These are phyloP conservation scores for Porites australiensis DNA, from an alignment of 64 coral and sea anemone genomes.

Conservation along the genomic window DNA sequence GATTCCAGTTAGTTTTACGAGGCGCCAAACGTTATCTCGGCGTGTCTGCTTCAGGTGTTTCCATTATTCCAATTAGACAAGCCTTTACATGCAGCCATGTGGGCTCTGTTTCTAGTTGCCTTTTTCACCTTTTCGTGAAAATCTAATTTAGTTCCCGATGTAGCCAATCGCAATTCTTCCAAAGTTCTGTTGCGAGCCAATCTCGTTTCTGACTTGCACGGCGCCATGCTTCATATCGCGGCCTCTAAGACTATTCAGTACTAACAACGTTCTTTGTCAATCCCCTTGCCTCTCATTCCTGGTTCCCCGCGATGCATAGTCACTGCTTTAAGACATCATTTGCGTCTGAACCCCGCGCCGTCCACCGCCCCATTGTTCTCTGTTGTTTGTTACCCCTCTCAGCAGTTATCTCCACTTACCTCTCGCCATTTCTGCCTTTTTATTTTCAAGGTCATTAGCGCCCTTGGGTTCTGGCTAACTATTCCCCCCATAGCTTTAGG, in stretches of 20 bases:
- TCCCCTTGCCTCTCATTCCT: slow-evolving; percentile 8
- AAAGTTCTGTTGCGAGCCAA: neutral
- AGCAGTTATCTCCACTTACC: slow-evolving; percentile 3
- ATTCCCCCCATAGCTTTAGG: slow-evolving; percentile 3
- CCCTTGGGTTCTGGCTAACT: neutral
- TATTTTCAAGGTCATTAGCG: neutral
- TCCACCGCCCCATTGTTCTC: slow-evolving; percentile 14
- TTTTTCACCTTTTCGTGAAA: neutral
- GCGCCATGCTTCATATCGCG: neutral
- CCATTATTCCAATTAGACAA: neutral
- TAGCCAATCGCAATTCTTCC: neutral
- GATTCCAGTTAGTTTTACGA: neutral
- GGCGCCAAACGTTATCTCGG: neutral
- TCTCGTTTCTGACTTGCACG: neutral
- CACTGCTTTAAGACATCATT: neutral
- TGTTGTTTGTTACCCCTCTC: neutral
- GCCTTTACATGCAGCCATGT: neutral
- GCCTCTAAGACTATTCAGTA: slow-evolving; percentile 41
- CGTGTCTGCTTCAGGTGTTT: neutral
- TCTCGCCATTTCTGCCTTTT: neutral
- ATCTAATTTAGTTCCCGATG: slow-evolving; percentile 12
- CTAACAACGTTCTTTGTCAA: neutral
- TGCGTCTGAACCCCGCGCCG: neutral
- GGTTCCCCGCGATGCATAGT: neutral
- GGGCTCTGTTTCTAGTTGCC: neutral